Evolutionary conservation across 1,140 invertebrate genomes (phyloP), one percentile per base, ranked within the genome.

Genomic region (Cydia splendana): DNA sequence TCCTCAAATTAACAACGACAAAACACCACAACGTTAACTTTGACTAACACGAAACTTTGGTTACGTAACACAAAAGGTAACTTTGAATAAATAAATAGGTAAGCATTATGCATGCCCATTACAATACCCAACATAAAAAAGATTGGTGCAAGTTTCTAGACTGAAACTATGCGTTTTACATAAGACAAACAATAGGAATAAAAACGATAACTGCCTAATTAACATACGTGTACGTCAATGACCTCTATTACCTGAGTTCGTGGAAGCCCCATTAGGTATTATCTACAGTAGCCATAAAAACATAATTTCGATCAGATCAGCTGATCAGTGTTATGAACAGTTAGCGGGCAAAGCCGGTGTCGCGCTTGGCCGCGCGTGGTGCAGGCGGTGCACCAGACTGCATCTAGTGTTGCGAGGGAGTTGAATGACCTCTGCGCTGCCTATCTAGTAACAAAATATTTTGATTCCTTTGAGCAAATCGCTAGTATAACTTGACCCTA

Each of bases 231-330:
- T 15, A 53, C 51, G 51, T 53, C n/a, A 53, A 53, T 18, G 51
- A 53, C 51, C 51, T 53, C 51, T n/a, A 18, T 53, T 53, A 18
- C 51, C 15, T 7, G 51, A 18, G n/a, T 53, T 53, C 51, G 6
- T 53, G n/a, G 51, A 53, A 53, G n/a, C n/a, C 51, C 51, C 51
- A 53, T 53, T 18, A 53, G 15, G 48, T 53, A 53, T n/a, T 53
- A 4, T 15, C 51, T 18, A 18, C n/a, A 53, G 51, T 53, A 6
- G 51, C n/a, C n/a, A 53, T 53, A 53, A 53, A 53, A 53, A 53
- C 51, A 53, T 53, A 53, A 53, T 53, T 53, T n/a, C n/a, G 51
- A 53, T 53, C 51, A 18, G 51, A 69, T 69, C 65, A 69, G 65
- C 65, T 69, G 65, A 69, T 69, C 65, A n/a, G 28, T 15, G 30